Conservation (phyloP, 2,888 invertebrate genomes). For the Artemia sp. region DNA sequence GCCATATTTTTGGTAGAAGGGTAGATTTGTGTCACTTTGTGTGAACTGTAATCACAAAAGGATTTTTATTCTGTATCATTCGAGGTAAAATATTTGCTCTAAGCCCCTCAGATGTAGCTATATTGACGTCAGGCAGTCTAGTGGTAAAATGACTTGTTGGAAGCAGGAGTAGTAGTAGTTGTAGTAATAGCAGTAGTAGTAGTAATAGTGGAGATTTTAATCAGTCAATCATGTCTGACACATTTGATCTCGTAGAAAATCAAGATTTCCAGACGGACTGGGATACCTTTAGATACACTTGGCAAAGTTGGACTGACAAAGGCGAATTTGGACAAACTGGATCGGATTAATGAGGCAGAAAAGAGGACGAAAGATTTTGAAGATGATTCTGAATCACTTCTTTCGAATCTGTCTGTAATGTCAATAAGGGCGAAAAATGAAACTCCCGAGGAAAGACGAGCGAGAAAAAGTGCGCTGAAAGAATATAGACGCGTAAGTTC, state of each 20-base stretch:
- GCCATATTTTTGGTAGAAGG: too few relatives aligned
- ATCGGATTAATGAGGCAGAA: conserved; percentile 27
- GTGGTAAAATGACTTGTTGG: too few relatives aligned
- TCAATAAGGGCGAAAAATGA: conserved; percentile 50
- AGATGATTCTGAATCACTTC: conserved; percentile 24
- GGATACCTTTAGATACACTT: conserved; percentile 51
- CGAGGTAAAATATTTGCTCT: too few relatives aligned
- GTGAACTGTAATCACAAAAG: too few relatives aligned
- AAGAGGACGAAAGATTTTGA: conserved; percentile 23
- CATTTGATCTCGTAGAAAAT: conserved; percentile 24
- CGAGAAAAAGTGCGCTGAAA: conserved; percentile 58
- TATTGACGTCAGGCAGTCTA: too few relatives aligned
- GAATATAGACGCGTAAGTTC: conserved; percentile 45
- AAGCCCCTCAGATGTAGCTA: too few relatives aligned
- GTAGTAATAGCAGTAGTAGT: too few relatives aligned
- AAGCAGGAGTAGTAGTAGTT: too few relatives aligned
- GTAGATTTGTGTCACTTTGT: too few relatives aligned
- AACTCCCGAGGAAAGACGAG: conserved; percentile 57
- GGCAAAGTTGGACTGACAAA: conserved; percentile 45
- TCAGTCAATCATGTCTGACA: too few relatives aligned
- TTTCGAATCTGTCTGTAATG: conserved; percentile 28
- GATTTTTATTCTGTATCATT: too few relatives aligned
- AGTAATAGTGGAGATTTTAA: too few relatives aligned
- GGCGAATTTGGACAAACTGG: conserved; percentile 48
- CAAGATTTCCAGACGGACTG: conserved; percentile 40